Evolutionary conservation across 2,888 invertebrate species (phyloP).

Genomic region (Nasonovia ribisnigri): DNA sequence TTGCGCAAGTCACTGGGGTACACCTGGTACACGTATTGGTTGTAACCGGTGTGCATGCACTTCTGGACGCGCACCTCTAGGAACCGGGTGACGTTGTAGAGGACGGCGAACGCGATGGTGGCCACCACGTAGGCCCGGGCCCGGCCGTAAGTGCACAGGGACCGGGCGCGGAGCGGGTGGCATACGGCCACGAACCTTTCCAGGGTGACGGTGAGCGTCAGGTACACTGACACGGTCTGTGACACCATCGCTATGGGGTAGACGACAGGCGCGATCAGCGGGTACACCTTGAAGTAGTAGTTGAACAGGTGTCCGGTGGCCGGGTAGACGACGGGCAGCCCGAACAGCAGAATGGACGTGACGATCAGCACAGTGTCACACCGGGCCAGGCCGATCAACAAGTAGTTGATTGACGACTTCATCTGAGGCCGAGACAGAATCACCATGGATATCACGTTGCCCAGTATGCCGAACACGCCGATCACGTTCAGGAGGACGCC

Average conservation of each 20-base stretch:
- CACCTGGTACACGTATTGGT: conserved; percentile 79
- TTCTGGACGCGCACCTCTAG: conserved; percentile 70
- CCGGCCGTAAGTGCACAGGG: conserved; percentile 89
- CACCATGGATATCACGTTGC: conserved; percentile 91
- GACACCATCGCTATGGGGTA: conserved; percentile 89
- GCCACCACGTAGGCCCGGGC: conserved; percentile 87
- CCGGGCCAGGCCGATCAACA: conserved; percentile 91
- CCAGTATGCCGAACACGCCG: conserved; percentile 86
- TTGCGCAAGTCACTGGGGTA: conserved; percentile 78
- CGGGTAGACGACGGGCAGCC: conserved; percentile 86
- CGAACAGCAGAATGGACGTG: conserved; percentile 87
- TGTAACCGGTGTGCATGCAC: conserved; percentile 70
- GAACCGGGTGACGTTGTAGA: conserved; percentile 86
- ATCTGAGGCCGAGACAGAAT: conserved; percentile 93
- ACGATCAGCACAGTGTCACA: conserved; percentile 93
- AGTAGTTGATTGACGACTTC: conserved; percentile 95
- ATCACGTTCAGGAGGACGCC: conserved; percentile 85
- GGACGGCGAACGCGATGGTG: conserved; percentile 83
- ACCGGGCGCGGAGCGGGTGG: conserved; percentile 88
- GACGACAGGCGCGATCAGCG: conserved; percentile 83
- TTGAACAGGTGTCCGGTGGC: conserved; percentile 83
- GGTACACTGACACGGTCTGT: conserved; percentile 94
- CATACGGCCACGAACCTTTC: conserved; percentile 93
- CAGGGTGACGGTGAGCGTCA: conserved; percentile 77
- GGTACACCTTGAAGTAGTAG: conserved; percentile 82